A percentile compares a stretch with the other conserved stretches of the same genome.
phyloP scores from a whole-genome alignment of 2,113 vertebrate genomes.

The Heterotilapia buettikoferi region DNA sequence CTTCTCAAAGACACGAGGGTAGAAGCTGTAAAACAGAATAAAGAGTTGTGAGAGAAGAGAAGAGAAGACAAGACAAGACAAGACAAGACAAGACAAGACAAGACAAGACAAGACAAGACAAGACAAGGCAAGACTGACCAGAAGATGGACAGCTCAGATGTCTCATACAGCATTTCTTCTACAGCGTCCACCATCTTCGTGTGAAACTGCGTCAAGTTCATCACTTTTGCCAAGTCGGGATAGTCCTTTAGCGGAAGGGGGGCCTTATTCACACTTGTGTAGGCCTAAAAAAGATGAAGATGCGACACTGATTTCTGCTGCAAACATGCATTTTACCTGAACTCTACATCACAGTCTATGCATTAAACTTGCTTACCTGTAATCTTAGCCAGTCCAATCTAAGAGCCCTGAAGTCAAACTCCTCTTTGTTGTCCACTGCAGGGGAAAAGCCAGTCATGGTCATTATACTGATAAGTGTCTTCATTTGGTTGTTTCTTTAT shows the following conservation, averaged over 20 bases:
- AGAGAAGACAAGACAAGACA: background rate
- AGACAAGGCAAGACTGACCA: conserved; percentile 69
- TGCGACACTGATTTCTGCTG: background rate
- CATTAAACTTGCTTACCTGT: conserved; percentile 71
- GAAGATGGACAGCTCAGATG: conserved; percentile 81
- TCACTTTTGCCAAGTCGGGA: conserved; percentile 79
- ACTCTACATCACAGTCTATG: background rate
- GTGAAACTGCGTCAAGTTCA: conserved; percentile 90
- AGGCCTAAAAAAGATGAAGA: conserved; percentile 67
- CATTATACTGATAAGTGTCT: background rate
- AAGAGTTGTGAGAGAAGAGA: fast-evolving
- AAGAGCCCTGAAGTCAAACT: conserved; percentile 81
- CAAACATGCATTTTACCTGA: background rate
- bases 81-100: background rate
- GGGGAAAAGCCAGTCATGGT: background rate
- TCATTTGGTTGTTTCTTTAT: background rate
- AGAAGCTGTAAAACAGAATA: conserved; percentile 69
- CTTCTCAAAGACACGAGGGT: conserved; percentile 80
- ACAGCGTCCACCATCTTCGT: conserved; percentile 82
- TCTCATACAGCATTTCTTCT: conserved; percentile 77
- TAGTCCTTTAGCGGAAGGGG: conserved; percentile 77
- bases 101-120: too few relatives aligned
- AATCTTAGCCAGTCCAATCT: conserved; percentile 91
- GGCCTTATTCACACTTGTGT: conserved; percentile 85
- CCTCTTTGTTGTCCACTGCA: conserved; percentile 78